Base-by-base conservation (phyloP, 1,140 invertebrate genomes). In the Idris sp. region DNA sequence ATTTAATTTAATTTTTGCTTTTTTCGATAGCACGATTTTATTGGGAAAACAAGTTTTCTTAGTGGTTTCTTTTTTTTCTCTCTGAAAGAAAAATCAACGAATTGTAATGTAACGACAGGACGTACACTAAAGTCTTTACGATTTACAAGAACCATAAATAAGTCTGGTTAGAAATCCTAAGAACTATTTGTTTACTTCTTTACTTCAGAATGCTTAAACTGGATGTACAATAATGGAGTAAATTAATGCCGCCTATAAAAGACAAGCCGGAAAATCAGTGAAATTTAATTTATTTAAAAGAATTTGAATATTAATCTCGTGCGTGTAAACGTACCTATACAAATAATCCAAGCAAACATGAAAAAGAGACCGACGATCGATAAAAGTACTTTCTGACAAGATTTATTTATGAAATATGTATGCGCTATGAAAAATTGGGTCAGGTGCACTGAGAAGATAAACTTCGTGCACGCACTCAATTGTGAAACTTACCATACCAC, bases 191-290 rank as follows among this genome's bases (percentile, higher is more conserved):
- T 75, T 65, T 64, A 56, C 36, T 58, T 69, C 44, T 75, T 62
- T 59, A 65, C 48, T 69, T 46, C 46, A 33, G 53, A 54, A 56
- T 68, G 31, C 41, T 30, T 22, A 30, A 31, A 58, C 48, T 62
- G 31, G 73, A 59, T 53, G 30, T 41, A 43, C 46, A 74, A 77
- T 69, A 78, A 58, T 53, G 68, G 67, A 61, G 48, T 64, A 67
- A 78, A 72, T 83, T 73, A 69, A 64, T 59, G 56, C 38, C 56
- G 48, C 48, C 54, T 54, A 62, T 56, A 53, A 41, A 22, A 22
- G 48, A 80, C 74, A 56, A 49, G 78, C 80, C 64, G 65, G 76
- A 69, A 79, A 81, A 80, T 13, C 38, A 74, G 77, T 77, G 75
- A 81, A 82, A 81, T 56, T 71, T n/a, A 26, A 59, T 80, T 78